Conservation (phyloP, 2,888 invertebrate species). For the Cheilosia variabilis region DNA sequence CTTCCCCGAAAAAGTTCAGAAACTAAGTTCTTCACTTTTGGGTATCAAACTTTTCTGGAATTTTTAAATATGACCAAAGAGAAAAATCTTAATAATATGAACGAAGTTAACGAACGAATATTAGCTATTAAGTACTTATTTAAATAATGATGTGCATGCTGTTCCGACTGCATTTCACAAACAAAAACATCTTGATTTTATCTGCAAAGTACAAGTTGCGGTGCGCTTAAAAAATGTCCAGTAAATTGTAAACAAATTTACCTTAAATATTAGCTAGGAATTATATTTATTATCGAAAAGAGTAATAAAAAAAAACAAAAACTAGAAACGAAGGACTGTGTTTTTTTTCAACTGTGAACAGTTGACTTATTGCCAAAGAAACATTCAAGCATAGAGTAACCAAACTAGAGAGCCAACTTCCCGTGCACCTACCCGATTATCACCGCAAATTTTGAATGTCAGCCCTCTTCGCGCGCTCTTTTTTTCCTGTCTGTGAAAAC, state of each 20-base stretch:
- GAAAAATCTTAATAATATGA: not conserved
- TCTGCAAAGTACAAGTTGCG: slow-evolving; percentile 63
- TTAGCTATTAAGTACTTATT: slow-evolving; percentile 43
- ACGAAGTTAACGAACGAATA: slow-evolving; percentile 17
- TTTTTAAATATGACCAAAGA: slow-evolving; percentile 6
- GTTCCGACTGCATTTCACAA: slow-evolving; percentile 49
- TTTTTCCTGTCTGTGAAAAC: too few relatives aligned
- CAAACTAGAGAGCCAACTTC: too few relatives aligned
- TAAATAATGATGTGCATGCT: slow-evolving; percentile 31
- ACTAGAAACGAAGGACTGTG: slow-evolving; percentile 1
- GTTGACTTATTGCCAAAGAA: too few relatives aligned
- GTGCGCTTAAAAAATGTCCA: slow-evolving; percentile 57
- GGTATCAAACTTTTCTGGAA: slow-evolving; percentile 30
- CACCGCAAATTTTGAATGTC: too few relatives aligned
- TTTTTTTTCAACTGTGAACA: not conserved
- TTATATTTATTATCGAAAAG: slow-evolving; percentile 54
- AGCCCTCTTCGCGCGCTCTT: too few relatives aligned
- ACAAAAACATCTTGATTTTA: slow-evolving; percentile 42
- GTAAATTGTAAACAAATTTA: slow-evolving; percentile 36
- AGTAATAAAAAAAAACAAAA: slow-evolving; percentile 49
- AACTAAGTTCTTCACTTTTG: not conserved
- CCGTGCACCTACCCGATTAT: too few relatives aligned
- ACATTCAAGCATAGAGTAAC: too few relatives aligned
- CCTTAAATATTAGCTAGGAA: slow-evolving; percentile 37
- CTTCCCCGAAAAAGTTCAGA: too few relatives aligned